Conservation (phyloP, 1,140 invertebrate species). For the Bombus sylvicola region DNA sequence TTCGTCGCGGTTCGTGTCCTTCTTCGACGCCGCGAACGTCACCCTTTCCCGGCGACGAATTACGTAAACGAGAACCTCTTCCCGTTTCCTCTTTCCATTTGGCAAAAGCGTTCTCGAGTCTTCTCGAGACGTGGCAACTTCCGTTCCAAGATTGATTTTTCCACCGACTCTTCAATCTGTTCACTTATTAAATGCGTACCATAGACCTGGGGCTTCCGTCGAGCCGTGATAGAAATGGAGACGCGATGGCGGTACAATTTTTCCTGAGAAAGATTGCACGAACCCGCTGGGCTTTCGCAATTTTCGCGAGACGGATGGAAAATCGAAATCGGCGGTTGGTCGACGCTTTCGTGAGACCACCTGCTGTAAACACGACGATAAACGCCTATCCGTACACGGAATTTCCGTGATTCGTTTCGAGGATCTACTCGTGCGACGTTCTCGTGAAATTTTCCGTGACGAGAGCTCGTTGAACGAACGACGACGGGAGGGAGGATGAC, state of each 20-base stretch:
- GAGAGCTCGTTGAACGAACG: background rate
- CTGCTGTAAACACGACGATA: background rate
- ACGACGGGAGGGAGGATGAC: background rate
- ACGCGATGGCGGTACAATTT: background rate
- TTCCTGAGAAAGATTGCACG: background rate
- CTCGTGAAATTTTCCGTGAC: background rate
- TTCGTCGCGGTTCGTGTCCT: background rate
- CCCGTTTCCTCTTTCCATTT: background rate
- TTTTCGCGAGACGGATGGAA: background rate
- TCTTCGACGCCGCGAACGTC: background rate
- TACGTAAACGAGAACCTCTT: slow-evolving; percentile 7
- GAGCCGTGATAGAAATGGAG: background rate
- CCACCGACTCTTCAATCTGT: slow-evolving; percentile 1
- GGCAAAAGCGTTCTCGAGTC: background rate
- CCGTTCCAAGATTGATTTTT: slow-evolving; percentile 3
- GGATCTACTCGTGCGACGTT: background rate
- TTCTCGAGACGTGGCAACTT: background rate
- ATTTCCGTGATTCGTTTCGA: background rate
- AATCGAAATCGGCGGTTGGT: slow-evolving; percentile 10
- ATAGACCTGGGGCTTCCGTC: background rate
- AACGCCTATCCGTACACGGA: background rate
- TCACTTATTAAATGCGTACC: background rate
- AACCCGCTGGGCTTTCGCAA: background rate
- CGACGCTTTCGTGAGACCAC: background rate
- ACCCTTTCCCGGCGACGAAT: background rate